These are phyloP conservation scores for Oreochromis aureus DNA, from an alignment of 2,113 vertebrate species.

Conservation along the genomic window DNA sequence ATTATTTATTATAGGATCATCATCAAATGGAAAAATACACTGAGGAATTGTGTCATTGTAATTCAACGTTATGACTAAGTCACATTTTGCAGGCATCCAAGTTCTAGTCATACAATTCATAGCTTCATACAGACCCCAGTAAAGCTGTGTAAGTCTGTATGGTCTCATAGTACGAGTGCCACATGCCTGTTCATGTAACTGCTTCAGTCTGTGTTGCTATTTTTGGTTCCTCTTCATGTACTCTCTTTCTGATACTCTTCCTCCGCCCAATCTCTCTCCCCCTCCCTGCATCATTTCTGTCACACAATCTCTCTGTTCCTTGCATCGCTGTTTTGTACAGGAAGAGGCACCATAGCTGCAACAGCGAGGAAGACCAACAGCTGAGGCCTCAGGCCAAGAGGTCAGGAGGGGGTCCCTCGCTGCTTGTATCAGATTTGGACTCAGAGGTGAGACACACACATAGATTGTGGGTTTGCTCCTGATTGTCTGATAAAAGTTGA, in stretches of 20 bases:
- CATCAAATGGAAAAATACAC: background rate
- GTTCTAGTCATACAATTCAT: background rate
- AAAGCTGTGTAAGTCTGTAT: constrained; percentile 1
- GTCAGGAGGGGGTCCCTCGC: constrained; percentile 72
- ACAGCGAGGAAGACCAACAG: constrained; percentile 80
- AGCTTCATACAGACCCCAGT: background rate
- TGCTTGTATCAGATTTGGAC: constrained; percentile 81
- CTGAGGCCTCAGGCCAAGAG: constrained; percentile 83
- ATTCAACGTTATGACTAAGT: background rate
- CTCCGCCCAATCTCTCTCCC: background rate
- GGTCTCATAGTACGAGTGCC: background rate
- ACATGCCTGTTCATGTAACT: constrained; percentile 42
- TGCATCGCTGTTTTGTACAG: constrained; percentile 59
- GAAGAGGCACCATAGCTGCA: constrained; percentile 86
- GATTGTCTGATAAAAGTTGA: background rate
- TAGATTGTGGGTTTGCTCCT: background rate
- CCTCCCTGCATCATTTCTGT: background rate
- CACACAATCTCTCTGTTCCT: background rate
- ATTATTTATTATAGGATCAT: background rate
- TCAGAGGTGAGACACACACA: constrained; percentile 79
- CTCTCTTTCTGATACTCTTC: constrained; percentile 3
- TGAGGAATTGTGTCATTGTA: background rate
- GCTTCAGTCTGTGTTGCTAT: constrained; percentile 32
- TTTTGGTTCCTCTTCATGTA: constrained; percentile 48
- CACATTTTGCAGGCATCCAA: background rate